Conservation (phyloP, 2,797 vertebrate genomes). For the Smutsia gigantea region DNA sequence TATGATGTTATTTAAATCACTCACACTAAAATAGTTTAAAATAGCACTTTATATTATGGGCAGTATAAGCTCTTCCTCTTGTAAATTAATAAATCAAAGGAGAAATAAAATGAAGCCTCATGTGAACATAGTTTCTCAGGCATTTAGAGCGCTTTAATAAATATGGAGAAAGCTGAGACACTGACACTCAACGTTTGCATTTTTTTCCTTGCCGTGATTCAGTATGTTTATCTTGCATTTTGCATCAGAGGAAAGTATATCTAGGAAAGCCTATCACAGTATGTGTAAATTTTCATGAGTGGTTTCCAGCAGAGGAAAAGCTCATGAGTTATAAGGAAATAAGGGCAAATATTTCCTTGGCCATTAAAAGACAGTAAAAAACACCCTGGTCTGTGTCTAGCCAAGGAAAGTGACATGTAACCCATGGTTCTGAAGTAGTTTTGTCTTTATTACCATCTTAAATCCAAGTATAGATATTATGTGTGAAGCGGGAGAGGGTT, state of each 20-base stretch:
- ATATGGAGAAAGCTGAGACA: neutral
- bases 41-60: neutral
- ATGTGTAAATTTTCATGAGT: conserved; percentile 29
- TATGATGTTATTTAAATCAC: neutral
- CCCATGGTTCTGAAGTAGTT: conserved; percentile 12
- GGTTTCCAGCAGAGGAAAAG: conserved; percentile 10
- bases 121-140: conserved; percentile 4
- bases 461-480: conserved; percentile 3
- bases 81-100: conserved; percentile 50
- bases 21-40: conserved; percentile 45
- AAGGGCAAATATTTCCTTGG: conserved; percentile 45
- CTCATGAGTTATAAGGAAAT: conserved; percentile 53
- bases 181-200: neutral
- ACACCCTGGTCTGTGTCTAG: neutral
- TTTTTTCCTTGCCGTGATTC: neutral
- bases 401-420: conserved; percentile 17
- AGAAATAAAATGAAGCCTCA: conserved; percentile 4
- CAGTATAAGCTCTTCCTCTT: neutral
- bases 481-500: neutral
- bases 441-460: conserved; percentile 37
- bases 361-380: neutral
- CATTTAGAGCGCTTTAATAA: neutral
- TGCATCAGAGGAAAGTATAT: neutral
- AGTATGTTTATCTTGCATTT: conserved; percentile 17
- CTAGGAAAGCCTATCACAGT: conserved; percentile 30